Evolutionary conservation across 1,140 invertebrate genomes (phyloP).

Genomic region (Nixonia krombeini): DNA sequence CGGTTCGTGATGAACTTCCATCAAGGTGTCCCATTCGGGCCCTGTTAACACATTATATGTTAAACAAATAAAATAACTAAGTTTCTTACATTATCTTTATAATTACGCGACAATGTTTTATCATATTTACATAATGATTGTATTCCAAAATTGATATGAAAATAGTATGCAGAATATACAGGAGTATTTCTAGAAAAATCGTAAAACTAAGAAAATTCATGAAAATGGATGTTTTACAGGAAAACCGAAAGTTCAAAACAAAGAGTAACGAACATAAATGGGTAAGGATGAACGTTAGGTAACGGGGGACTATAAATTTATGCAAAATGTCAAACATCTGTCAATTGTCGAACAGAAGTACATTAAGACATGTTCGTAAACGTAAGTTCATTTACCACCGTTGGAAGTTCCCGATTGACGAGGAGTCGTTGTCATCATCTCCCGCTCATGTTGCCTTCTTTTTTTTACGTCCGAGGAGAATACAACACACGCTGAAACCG

Average conservation of each 20-base stretch:
- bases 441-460: conserved; percentile 56
- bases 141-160: too few species aligned
- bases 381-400: conserved; percentile 55
- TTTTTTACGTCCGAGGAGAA: conserved; percentile 35
- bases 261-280: neutral
- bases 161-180: too few species aligned
- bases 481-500: conserved; percentile 54
- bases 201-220: too few species aligned
- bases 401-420: conserved; percentile 62
- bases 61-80: conserved; percentile 5
- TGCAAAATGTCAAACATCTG: conserved; percentile 54
- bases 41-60: conserved; percentile 41
- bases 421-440: conserved; percentile 69
- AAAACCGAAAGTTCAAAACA: too few species aligned
- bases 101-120: too few species aligned
- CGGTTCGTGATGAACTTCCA: conserved; percentile 74
- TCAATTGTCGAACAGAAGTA: conserved; percentile 40
- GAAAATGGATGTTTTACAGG: too few species aligned
- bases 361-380: conserved; percentile 7
- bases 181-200: too few species aligned
- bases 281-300: conserved; percentile 3
- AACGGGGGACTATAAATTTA: neutral
- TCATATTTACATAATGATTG: too few species aligned
- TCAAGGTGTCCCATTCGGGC: conserved; percentile 67
- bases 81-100: too few species aligned